Base-by-base conservation (phyloP, 2,888 invertebrate species). In the Bellardia pandia region DNA sequence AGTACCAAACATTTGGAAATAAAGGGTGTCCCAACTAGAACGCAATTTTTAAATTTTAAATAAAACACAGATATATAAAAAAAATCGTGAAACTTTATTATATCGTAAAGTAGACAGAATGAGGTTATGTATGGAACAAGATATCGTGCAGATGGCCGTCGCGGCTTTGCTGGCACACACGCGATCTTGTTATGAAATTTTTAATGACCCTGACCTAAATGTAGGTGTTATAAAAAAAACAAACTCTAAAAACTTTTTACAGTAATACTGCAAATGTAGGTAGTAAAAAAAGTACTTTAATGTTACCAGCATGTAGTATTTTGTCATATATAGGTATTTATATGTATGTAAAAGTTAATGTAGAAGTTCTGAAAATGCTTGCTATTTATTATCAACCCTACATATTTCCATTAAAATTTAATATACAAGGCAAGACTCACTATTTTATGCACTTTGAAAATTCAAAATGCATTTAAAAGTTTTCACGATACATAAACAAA, bases 381-480 rank as follows among this genome's bases (percentile, higher is more conserved):
- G 14, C 64, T 37, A 30, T 6, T 16, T 56, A 56, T 64, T 56
- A 64, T 72, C 56, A 53, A 74, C 72, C 64, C 64, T 64, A 37
- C 37, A 37, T 37, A 66, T 64, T 64, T 74, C 66, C 48, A 82
- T 82, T 75, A 68, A 75, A 81, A 75, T 51, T 82, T 75, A 75
- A 60, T 69, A 60, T 69, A 23, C 58, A 33, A 75, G 66, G 14
- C 23, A 74, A 48, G 48, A 60, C 48, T 58, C 56, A 30, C 51
- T 66, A 51, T 62, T 56, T 75, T 48, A 53, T 80, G 80, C 71
- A 72, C 58, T 81, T 76, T 60, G 48, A 85, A 76, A 62, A 75
- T 85, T 81, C 58, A 66, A 77, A 85, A 76, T 76, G 76, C 80
- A 76, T 80, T 81, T 81, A 85, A 85, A 85, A 85, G 71, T 81